Base-by-base conservation (phyloP, 30 jellyfish, hydroid and myxozoan species). In the Nemopilema nomurai region DNA sequence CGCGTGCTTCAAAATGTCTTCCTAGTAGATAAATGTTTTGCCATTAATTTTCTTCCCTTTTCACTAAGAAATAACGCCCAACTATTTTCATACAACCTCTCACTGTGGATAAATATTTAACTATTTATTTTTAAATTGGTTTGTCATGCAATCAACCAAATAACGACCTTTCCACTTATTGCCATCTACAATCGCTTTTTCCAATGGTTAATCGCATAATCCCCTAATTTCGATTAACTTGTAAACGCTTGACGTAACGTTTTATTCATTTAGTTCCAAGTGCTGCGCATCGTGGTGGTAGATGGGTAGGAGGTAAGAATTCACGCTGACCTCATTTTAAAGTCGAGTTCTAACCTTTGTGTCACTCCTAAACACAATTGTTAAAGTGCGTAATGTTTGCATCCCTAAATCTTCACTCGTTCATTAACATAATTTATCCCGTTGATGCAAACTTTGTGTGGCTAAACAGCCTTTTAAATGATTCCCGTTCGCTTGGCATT, bases 261-360 rank as follows among this genome's bases (percentile, higher is more conserved):
- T 67, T 69, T 25, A 33, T 65, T 57, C 74, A 32, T 81, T 82
- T 69, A 82, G 91, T 69, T 22, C 76, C 69, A 24, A 74, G 83
- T 1, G 84, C 71, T 17, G 80, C 63, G 41, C 79, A 62, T 16
- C 91, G 91, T 52, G 91, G 83, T 18, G 84, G 73, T 50, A 70
- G 84, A 70, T 68, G 25, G 24, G 84, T 69, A 8, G 91, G 91
- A 82, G 91, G 91, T 82, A 69, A 68, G 90, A 63, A 6, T n/a
- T 63, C 4, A 19, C 4, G 18, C 8, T 19, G 30, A 19, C 27
- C 17, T 19, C 30, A 19, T n/a, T 63, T 63, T 63, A 24, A 63
- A 19, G 27, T 63, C 73, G 7, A 8, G 18, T 63, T 63, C 29
- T 19, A 63, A 63, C 20, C 30, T 18, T 1, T n/a, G 30, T 63